phyloP scores from a whole-genome alignment of 2,888 invertebrate genomes.

The Blomia tropicalis region DNA sequence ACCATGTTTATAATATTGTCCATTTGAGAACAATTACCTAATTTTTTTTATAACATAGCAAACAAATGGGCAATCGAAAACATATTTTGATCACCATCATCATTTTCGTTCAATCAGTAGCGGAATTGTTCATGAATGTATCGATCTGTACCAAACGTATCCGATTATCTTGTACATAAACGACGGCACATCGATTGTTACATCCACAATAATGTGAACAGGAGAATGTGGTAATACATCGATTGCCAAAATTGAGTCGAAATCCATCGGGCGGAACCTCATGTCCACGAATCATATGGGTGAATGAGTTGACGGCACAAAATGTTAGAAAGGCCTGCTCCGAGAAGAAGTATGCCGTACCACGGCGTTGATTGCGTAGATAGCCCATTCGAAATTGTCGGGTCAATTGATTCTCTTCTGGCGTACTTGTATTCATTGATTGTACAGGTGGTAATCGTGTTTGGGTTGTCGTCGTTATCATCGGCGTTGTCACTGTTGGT shows the following conservation, averaged over 20 bases:
- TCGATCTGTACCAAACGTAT: background rate
- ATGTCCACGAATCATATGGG: conserved; percentile 56
- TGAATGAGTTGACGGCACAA: conserved; percentile 47
- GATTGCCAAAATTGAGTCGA: conserved; percentile 47
- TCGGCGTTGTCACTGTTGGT: too few relatives aligned
- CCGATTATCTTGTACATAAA: background rate
- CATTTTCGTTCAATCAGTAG: background rate
- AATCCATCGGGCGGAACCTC: conserved; percentile 47
- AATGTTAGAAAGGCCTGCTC: conserved; percentile 50
- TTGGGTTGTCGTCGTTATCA: too few relatives aligned
- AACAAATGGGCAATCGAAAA: too few relatives aligned
- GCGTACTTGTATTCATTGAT: too few relatives aligned
- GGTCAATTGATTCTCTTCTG: too few relatives aligned
- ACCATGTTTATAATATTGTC: too few relatives aligned
- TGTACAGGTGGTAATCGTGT: too few relatives aligned
- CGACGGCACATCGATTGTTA: background rate
- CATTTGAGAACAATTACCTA: too few relatives aligned
- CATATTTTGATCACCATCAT: background rate
- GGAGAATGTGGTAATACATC: conserved; percentile 50
- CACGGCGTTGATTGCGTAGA: conserved; percentile 48
- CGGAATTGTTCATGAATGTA: conserved; percentile 2
- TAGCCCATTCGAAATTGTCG: too few relatives aligned
- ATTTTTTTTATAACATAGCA: too few relatives aligned
- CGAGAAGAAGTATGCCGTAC: conserved; percentile 56
- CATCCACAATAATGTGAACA: conserved; percentile 20